These are phyloP conservation scores for Meriones unguiculatus DNA, from an alignment of 2,113 vertebrate species.

Conservation along the genomic window DNA sequence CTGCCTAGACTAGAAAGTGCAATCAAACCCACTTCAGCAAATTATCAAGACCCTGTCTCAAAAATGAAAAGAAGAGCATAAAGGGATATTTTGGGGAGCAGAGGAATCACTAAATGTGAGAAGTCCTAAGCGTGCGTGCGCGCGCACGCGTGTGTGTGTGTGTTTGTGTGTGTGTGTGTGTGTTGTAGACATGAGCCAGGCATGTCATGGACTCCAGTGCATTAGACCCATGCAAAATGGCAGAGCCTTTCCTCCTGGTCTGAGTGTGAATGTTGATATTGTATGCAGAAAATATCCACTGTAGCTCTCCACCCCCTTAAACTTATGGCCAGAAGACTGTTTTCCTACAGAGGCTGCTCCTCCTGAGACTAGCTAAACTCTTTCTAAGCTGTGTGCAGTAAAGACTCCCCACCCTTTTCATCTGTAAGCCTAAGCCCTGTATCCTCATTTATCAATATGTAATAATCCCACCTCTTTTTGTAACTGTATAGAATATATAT, in stretches of 20 bases:
- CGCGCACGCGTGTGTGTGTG: neutral
- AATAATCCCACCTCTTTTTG: neutral
- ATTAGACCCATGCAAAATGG: neutral
- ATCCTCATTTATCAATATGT: neutral
- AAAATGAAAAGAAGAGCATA: neutral
- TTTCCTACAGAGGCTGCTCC: neutral
- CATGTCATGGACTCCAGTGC: neutral
- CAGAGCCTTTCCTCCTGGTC: neutral
- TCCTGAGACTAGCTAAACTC: neutral
- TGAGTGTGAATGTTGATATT: neutral
- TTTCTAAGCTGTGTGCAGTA: neutral
- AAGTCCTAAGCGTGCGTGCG: neutral
- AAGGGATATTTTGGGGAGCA: neutral
- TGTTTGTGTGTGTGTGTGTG: too few species aligned
- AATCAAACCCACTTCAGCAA: neutral
- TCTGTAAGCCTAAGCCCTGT: neutral
- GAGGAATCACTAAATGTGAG: neutral
- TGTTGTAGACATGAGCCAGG: neutral
- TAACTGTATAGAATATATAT: neutral
- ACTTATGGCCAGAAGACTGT: neutral
- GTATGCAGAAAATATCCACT: neutral
- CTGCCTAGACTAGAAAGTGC: neutral
- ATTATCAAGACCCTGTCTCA: neutral
- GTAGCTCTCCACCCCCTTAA: neutral
- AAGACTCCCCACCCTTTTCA: neutral